These are phyloP conservation scores for Temnothorax ravouxi DNA, from an alignment of 2,888 invertebrate species.

Conservation along the genomic window DNA sequence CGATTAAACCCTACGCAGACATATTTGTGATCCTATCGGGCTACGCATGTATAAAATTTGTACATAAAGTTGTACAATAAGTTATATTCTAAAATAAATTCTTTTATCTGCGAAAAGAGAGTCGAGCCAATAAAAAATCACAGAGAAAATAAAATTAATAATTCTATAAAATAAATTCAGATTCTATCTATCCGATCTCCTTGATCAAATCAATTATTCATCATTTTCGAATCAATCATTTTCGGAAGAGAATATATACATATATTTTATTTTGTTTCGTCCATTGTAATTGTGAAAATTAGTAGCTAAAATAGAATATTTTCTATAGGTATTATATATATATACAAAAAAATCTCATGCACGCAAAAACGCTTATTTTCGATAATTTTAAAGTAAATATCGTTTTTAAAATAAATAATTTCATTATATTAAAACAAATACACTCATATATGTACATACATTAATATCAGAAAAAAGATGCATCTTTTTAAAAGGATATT, in stretches of 20 bases:
- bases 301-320: neutral
- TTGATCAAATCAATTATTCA: neutral
- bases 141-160: neutral
- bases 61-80: no score
- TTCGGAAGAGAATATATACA: neutral
- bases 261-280: neutral
- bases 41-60: neutral
- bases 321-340: neutral
- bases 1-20: conserved; percentile 9
- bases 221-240: neutral
- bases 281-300: neutral
- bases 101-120: neutral
- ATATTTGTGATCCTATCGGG: neutral
- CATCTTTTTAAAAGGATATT: neutral
- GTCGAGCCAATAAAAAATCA: neutral
- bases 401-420: neutral
- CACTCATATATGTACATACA: no score
- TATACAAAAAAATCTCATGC: neutral
- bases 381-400: neutral
- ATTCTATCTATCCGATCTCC: neutral
- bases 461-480: neutral
- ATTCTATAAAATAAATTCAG: neutral
- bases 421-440: neutral
- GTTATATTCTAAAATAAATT: conserved; percentile 12
- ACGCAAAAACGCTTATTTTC: neutral